A percentile compares a stretch with the other conserved stretches of the same genome.
phyloP scores from a whole-genome alignment of 2,888 invertebrate genomes.

The Ctenicera cuprea region DNA sequence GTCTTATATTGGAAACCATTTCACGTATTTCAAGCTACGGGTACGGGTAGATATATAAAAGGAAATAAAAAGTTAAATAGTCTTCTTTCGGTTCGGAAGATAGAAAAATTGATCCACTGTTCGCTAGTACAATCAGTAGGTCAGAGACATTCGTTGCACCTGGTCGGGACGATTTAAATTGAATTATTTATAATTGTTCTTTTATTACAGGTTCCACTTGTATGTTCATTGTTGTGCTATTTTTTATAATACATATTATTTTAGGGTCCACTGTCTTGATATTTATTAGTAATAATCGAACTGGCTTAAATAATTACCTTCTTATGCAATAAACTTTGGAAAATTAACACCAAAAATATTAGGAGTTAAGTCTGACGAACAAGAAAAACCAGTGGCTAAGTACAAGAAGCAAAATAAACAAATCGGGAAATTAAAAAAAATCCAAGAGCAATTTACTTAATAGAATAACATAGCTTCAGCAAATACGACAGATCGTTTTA shows the following conservation, averaged over 20 bases:
- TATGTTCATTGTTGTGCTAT: not conserved
- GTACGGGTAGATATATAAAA: not conserved
- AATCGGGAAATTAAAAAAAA: no score
- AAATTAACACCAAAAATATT: no score
- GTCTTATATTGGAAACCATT: not conserved
- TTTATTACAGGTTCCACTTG: not conserved
- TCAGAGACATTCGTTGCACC: not conserved
- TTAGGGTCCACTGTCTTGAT: no score
- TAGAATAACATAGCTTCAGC: no score
- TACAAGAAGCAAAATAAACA: no score
- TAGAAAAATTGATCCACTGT: not conserved
- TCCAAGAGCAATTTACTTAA: no score
- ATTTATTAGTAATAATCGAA: no score
- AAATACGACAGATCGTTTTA: not conserved
- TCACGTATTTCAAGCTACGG: not conserved
- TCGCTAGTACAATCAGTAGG: not conserved
- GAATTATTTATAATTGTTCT: constrained; percentile 6
- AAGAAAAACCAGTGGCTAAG: no score
- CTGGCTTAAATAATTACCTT: no score
- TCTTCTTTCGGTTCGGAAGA: constrained; percentile 8
- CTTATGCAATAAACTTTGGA: no score
- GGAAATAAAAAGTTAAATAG: constrained; percentile 9
- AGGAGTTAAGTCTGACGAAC: no score
- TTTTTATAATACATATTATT: no score
- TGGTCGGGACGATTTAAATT: not conserved